phyloP scores from a whole-genome alignment of 2,797 vertebrate species.

The Pantherophis alleghaniensis region DNA sequence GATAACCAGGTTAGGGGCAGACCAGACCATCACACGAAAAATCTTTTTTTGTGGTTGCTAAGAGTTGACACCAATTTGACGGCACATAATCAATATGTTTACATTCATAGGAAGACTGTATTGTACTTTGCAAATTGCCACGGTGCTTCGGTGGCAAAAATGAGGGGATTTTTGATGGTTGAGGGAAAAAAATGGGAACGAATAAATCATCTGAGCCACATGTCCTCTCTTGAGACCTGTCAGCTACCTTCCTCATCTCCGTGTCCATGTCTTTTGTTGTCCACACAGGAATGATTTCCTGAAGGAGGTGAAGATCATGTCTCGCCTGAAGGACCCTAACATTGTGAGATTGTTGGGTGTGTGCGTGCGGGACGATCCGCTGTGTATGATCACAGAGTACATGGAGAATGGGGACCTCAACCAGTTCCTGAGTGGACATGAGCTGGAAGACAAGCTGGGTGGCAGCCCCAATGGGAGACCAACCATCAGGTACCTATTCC shows the following conservation, averaged over 20 bases:
- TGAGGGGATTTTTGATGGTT: not conserved
- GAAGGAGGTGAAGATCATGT: constrained; percentile 94
- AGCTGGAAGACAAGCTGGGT: constrained; percentile 82
- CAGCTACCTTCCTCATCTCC: not conserved
- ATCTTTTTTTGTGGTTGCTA: not conserved
- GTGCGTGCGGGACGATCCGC: constrained; percentile 87
- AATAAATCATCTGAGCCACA: no score
- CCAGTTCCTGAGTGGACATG: constrained; percentile 86
- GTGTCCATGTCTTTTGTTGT: not conserved
- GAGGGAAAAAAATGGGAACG: not conserved
- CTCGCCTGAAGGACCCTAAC: constrained; percentile 89
- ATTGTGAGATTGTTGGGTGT: constrained; percentile 91
- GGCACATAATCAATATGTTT: not conserved
- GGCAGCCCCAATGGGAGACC: constrained; percentile 70
- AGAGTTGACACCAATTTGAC: not conserved
- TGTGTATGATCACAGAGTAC: constrained; percentile 95
- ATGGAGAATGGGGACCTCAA: constrained; percentile 96
- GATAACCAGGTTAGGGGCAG: not conserved
- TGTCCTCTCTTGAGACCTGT: not conserved
- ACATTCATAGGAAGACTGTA: not conserved
- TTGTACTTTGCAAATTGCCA: not conserved
- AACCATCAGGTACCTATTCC: constrained; percentile 78
- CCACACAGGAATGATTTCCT: constrained; percentile 86
- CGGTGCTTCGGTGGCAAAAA: not conserved
- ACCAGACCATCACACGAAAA: not conserved